phyloP scores from a whole-genome alignment of 2,888 invertebrate genomes.

The Hirtodrosophila alboralis region DNA sequence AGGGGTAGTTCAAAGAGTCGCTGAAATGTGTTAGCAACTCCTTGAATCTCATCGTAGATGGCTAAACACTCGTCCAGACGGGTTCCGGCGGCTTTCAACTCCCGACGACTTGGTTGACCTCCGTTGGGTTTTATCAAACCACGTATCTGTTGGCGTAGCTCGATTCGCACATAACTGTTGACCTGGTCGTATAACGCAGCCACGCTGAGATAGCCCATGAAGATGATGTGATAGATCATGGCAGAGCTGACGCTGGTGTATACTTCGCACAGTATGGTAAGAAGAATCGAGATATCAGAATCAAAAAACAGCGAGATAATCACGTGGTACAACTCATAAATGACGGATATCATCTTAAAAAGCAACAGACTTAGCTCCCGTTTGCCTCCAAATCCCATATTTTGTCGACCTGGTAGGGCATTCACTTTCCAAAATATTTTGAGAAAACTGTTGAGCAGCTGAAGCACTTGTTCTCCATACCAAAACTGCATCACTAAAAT shows the following conservation, averaged over 20 bases:
- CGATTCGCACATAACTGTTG: conserved; percentile 48
- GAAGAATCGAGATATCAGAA: too few species aligned
- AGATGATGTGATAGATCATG: conserved; percentile 45
- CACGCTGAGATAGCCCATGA: conserved; percentile 56
- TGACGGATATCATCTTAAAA: background rate
- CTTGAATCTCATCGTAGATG: conserved; percentile 55
- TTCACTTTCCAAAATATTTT: conserved; percentile 36
- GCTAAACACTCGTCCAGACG: conserved; percentile 48
- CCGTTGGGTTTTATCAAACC: conserved; percentile 21
- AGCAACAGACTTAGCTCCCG: conserved; percentile 29
- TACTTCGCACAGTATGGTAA: conserved; percentile 10
- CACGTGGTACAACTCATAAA: conserved; percentile 23
- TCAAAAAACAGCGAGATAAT: too few species aligned
- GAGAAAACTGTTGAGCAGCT: conserved; percentile 42
- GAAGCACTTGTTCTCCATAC: conserved; percentile 30
- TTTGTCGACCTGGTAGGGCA: conserved; percentile 9
- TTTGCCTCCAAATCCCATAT: too few species aligned
- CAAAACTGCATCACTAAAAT: conserved; percentile 42
- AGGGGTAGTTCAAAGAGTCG: conserved; percentile 47
- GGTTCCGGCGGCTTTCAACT: conserved; percentile 23
- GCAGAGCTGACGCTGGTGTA: conserved; percentile 10
- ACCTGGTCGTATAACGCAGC: conserved; percentile 48
- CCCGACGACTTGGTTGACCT: background rate
- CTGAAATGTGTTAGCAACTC: conserved; percentile 38
- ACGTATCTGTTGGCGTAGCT: conserved; percentile 38